phyloP scores from a whole-genome alignment of 2,888 invertebrate species.

The Microctonus brassicae region DNA sequence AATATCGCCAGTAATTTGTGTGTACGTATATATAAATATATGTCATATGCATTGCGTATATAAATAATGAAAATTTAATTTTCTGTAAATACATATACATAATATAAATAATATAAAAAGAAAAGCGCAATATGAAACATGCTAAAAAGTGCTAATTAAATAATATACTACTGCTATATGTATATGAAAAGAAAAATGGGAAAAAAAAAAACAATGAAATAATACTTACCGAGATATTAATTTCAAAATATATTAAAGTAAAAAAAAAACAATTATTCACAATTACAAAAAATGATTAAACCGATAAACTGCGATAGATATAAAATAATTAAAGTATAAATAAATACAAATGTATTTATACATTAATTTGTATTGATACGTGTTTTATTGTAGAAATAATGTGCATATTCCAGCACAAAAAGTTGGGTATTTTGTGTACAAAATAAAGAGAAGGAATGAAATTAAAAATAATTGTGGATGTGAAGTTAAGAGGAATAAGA shows the following conservation, averaged over 20 bases:
- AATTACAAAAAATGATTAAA: conserved; percentile 40
- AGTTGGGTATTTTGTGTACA: conserved; percentile 68
- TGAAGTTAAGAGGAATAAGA: conserved; percentile 32
- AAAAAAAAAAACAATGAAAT: conserved; percentile 10
- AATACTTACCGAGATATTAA: conserved; percentile 20
- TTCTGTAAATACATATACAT: conserved; percentile 29
- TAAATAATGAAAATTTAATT: conserved; percentile 4
- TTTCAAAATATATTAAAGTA: neutral
- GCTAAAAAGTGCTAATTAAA: conserved; percentile 12
- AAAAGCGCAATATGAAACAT: conserved; percentile 28
- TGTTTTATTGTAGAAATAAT: conserved; percentile 48
- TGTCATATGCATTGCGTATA: too few species aligned
- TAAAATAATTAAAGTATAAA: conserved; percentile 39
- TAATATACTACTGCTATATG: conserved; percentile 3
- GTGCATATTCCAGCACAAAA: conserved; percentile 62
- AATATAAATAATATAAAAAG: conserved; percentile 34
- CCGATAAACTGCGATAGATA: conserved; percentile 55
- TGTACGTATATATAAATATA: conserved; percentile 4
- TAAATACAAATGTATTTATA: conserved; percentile 45
- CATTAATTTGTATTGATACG: conserved; percentile 42
- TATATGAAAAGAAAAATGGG: conserved; percentile 21
- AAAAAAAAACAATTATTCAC: conserved; percentile 9
- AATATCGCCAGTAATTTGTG: neutral
- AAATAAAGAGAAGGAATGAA: conserved; percentile 42
- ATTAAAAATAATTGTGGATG: conserved; percentile 31